Evolutionary conservation across 2,797 vertebrate species (phyloP).

Genomic region (Melanotaenia pygmaea): DNA sequence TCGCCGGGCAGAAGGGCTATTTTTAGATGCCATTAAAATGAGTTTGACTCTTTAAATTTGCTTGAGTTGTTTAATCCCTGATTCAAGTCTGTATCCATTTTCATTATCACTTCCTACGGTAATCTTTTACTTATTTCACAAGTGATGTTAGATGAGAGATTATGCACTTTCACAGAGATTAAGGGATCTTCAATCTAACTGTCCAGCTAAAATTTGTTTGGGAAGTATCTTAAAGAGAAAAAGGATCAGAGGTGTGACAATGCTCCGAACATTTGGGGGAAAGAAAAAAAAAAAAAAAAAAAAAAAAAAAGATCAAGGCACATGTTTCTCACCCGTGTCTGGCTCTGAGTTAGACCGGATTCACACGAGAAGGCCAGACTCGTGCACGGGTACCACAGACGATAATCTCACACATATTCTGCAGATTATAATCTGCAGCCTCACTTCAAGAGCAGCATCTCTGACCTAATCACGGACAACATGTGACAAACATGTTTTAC

Average conservation of each 20-base stretch:
- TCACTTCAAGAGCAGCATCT: constrained; percentile 25
- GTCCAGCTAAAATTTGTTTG: constrained; percentile 1
- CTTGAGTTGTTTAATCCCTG: constrained; percentile 7
- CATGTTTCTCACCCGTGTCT: constrained; percentile 5
- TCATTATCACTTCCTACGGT: not conserved
- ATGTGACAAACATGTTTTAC: constrained; percentile 5
- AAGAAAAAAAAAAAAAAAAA: not conserved
- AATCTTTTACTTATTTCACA: constrained; percentile 5
- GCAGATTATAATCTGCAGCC: constrained; percentile 42
- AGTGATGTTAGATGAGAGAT: not conserved
- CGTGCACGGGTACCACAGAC: constrained; percentile 15
- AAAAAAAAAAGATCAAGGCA: constrained; percentile 16
- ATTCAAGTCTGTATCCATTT: constrained; percentile 1
- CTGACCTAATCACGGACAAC: constrained; percentile 29
- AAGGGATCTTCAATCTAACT: not conserved
- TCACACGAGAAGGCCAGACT: constrained; percentile 9
- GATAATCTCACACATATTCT: constrained; percentile 39
- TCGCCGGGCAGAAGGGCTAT: not conserved
- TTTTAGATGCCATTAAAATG: constrained; percentile 24
- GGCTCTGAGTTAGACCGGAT: not conserved
- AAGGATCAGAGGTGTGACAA: not conserved
- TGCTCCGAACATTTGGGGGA: not conserved
- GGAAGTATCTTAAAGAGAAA: not conserved
- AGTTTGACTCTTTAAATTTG: constrained; percentile 14
- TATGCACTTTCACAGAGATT: not conserved